A percentile compares a stretch with the other conserved stretches of the same genome.
phyloP scores from a whole-genome alignment of 2,888 invertebrate genomes.

The Drosophila villosipedis region DNA sequence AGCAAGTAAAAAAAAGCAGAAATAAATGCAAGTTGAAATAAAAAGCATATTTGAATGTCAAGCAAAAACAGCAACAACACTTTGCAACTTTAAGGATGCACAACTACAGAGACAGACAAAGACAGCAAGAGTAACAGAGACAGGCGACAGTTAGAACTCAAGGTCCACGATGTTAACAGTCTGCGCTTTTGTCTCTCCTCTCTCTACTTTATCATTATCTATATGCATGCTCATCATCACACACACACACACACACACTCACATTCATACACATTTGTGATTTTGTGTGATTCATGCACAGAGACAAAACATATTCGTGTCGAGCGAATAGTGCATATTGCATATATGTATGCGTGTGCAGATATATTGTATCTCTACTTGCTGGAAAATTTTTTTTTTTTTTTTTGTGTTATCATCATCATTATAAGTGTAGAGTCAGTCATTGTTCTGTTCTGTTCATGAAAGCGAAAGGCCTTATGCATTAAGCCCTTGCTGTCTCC shows the following conservation, averaged over 20 bases:
- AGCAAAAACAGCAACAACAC: constrained; percentile 29
- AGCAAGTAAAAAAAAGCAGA: not conserved
- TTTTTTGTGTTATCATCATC: constrained; percentile 29
- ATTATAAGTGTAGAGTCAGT: constrained; percentile 23
- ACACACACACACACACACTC: too few species aligned
- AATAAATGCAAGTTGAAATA: not conserved
- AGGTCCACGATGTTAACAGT: constrained; percentile 35
- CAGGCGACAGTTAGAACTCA: constrained; percentile 22
- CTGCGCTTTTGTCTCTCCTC: constrained; percentile 36
- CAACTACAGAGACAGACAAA: constrained; percentile 19
- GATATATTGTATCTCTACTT: constrained; percentile 52
- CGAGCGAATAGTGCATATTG: constrained; percentile 13
- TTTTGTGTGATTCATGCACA: constrained; percentile 45
- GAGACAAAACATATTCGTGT: not conserved
- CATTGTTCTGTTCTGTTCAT: constrained; percentile 37
- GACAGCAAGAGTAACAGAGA: not conserved
- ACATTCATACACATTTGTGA: constrained; percentile 7
- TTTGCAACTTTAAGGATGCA: constrained; percentile 34
- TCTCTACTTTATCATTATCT: constrained; percentile 6
- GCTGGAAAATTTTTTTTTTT: constrained; percentile 38
- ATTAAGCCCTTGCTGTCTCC: not conserved
- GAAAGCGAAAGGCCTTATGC: constrained; percentile 70
- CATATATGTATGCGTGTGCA: constrained; percentile 4
- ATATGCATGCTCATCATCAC: constrained; percentile 15
- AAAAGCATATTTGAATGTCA: constrained; percentile 61